A percentile compares a stretch with the other conserved stretches of the same genome.
phyloP scores from a whole-genome alignment of 2,797 vertebrate species.

The Crocidura indochinensis region DNA sequence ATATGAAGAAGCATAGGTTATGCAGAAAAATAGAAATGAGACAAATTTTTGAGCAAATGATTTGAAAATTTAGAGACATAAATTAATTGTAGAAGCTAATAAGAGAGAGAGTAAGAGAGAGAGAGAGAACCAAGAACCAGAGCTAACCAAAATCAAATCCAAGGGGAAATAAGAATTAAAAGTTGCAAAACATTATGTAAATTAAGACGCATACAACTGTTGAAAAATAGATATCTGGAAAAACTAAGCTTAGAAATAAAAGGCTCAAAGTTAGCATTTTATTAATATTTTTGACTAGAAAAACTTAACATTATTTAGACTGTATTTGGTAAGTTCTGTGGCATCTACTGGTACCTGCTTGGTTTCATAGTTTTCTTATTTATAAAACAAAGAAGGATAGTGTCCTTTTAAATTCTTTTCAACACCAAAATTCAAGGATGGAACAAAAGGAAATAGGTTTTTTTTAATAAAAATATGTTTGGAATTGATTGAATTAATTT shows the following conservation, averaged over 20 bases:
- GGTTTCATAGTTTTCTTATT: background rate
- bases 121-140: background rate
- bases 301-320: background rate
- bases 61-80: background rate
- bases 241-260: conserved; percentile 19
- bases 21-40: background rate
- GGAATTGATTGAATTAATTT: background rate
- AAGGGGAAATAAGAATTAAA: conserved; percentile 22
- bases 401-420: background rate
- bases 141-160: background rate
- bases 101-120: background rate
- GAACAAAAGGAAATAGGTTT: background rate
- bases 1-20: background rate
- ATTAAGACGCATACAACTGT: conserved; percentile 27
- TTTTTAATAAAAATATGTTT: conserved; percentile 12
- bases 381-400: background rate
- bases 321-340: background rate
- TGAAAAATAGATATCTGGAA: conserved; percentile 23
- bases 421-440: conserved; percentile 29
- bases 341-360: background rate
- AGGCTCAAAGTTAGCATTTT: background rate
- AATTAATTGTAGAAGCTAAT: background rate
- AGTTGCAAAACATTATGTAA: background rate
- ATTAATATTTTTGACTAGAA: too few species aligned
- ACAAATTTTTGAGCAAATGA: background rate